Evolutionary conservation across 2,113 vertebrate species (phyloP), one percentile per base, ranked within the genome.

Genomic region (Mustela nigripes): DNA sequence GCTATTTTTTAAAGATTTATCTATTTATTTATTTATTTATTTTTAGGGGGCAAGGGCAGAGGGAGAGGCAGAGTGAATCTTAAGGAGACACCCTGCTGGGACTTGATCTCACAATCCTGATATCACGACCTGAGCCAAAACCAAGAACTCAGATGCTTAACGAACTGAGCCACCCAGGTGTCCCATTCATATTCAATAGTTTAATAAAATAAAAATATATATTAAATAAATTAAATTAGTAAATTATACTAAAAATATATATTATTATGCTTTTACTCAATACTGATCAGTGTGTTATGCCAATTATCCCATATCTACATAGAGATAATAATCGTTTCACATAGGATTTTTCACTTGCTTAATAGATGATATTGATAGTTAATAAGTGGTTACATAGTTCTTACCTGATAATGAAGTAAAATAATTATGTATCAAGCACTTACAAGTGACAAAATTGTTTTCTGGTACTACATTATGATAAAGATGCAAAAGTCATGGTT

Each of bases 141-240:
- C 67, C 67, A 69, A 69, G 67, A 69, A 69, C 33, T 36, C n/a
- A 36, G 16, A 36, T 69, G 33, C 67, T 69, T 69, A 69, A 69
- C 67, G 3, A 9, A 36, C 67, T n/a, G 8, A 36, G 67, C 33
- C 18, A 36, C 33, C 16, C 33, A 10, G 18, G 16, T 69, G 67
- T 33, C 67, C 67, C 33, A 69, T 69, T 53, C 1, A 78, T 60
- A 84, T 71, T 67, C 1, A 53, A 39, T 36, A 36, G 2, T 31
- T 91, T 74, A 93, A 78, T 74, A 96, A 92, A 81, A 71, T 76
- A 2, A 86, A 82, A 80, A 22, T 42, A 62, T 28, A 24, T 73
- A 74, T 62, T 53, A 53, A 53, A 53, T 53, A 15, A 53, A 53
- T 53, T 53, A 53, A 53, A 53, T 53, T 53, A 53, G 15, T 53